These are phyloP conservation scores for Drosophila obscura DNA, from an alignment of 1,140 invertebrate genomes.

Conservation along the genomic window DNA sequence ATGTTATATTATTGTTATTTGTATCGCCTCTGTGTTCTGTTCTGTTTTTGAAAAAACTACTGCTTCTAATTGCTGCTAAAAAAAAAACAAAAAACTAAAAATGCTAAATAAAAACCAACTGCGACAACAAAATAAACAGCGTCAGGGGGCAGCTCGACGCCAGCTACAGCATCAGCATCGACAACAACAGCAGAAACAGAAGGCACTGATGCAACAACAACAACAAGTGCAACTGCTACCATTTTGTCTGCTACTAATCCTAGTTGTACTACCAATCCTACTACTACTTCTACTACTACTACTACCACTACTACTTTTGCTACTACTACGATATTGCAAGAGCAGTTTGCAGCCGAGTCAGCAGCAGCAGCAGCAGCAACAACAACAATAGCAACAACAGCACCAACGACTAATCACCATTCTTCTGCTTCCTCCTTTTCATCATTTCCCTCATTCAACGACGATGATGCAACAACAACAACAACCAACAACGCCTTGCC, in stretches of 20 bases:
- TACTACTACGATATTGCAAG: conserved; percentile 53
- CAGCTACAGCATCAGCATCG: conserved; percentile 46
- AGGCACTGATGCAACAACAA: conserved; percentile 44
- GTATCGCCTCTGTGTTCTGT: conserved; percentile 78
- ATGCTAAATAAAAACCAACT: conserved; percentile 46
- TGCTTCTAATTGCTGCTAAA: conserved; percentile 68
- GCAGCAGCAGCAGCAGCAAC: conserved; percentile 39
- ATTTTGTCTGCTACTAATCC: conserved; percentile 59
- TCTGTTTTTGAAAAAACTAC: conserved; percentile 57
- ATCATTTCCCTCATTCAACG: conserved; percentile 82
- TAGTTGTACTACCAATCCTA: conserved; percentile 53
- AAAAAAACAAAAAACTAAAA: conserved; percentile 13
- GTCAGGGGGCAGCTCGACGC: conserved; percentile 32
- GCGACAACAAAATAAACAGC: conserved; percentile 38
- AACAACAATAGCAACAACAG: conserved; percentile 42
- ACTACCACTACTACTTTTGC: conserved; percentile 56
- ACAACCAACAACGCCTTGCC: conserved; percentile 55
- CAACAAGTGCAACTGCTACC: conserved; percentile 37
- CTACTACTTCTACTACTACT: conserved; percentile 47
- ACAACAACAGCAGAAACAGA: conserved; percentile 48
- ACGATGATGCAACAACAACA: conserved; percentile 60
- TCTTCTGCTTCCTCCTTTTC: conserved; percentile 84
- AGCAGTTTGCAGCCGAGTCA: conserved; percentile 68
- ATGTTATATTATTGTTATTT: conserved; percentile 71
- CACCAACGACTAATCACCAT: conserved; percentile 83